Evolutionary conservation across 2,797 vertebrate species (phyloP), one percentile per base, ranked within the genome.

Genomic region (Pempheris klunzingeri): DNA sequence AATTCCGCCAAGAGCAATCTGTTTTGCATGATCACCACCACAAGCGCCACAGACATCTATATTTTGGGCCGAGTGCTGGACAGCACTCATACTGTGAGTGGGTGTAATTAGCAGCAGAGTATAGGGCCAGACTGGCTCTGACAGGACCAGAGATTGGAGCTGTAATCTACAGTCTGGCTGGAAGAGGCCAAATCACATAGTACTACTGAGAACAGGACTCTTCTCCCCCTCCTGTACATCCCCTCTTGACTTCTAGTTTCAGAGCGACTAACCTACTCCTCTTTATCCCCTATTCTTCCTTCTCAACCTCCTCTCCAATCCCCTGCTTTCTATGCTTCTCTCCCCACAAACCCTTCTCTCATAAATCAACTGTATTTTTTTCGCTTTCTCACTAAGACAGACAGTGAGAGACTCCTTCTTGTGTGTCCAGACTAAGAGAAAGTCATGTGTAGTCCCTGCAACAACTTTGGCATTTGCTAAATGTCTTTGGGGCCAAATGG

Each of bases 21-120:
- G 90, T 88, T 93, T 86, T 89, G 87, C 88, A 91, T 83, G 88
- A 92, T 92, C 88, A 81, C 90, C 77, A 85, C 92, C 92, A 77
- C 92, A 91, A 77, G 77, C 77, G 62, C 92, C 90, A 90, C 90
- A 91, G 81, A 90, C 88, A 69, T 90, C 86, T 92, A 80, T 93
- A 93, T 93, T 93, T 92, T 88, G 86, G 83, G 88, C 85, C 28
- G 55, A 89, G 76, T 54, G 68, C 87, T 86, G 90, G 88, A 91
- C 86, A 80, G 90, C 73, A 1, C 77, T 91, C 74, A 82, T 74
- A 78, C 87, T 89, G 88, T 86, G 87, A 89, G 86, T 84, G 90
- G 86, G 89, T 92, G 92, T 92, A 94, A 92, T 94, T 93, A 94
- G 87, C 84, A 88, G 82, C 81, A 83, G 75, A 82, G 86, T 80